A percentile compares a stretch with the other conserved stretches of the same genome.
These are phyloP conservation scores for human DNA, from an alignment of 2,113 vertebrate genomes.

Conservation along the genomic window GRCh38 chr4:157702001-157702500, in stretches of 20 bases:
- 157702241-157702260: neutral
- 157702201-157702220: neutral
- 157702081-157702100: neutral
- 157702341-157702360: neutral
- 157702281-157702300: neutral
- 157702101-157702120: neutral
- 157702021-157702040: neutral
- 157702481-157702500: neutral
- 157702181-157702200: neutral
- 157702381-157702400: neutral
- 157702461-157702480: neutral
- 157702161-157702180: neutral
- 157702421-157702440: neutral
- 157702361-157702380: slow-evolving; percentile 21
- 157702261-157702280: neutral
- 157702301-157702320: neutral
- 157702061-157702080: neutral
- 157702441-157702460: neutral
- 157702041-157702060: neutral
- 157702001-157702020: neutral
- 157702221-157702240: neutral
- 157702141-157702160: neutral
- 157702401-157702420: neutral
- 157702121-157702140: neutral
- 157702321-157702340: neutral